phyloP scores from a whole-genome alignment of 1,140 invertebrate species.

The Microvelia longipes region DNA sequence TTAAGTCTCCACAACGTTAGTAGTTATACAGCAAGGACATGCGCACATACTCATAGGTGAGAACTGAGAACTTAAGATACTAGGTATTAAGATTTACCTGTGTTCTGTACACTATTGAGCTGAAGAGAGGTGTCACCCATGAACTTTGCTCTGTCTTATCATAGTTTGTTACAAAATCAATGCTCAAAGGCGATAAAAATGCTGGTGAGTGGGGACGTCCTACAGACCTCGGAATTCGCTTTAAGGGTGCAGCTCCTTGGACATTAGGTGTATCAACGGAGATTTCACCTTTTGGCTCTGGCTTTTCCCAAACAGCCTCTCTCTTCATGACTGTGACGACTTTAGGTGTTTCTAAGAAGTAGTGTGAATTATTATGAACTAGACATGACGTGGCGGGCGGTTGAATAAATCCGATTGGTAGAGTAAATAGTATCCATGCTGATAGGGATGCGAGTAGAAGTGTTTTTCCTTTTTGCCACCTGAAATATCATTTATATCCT shows the following conservation, averaged over 20 bases:
- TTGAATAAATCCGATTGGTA: constrained; percentile 86
- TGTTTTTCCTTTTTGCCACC: constrained; percentile 71
- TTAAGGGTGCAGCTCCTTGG: background rate
- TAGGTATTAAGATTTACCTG: no score
- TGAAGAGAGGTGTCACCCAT: constrained; percentile 83
- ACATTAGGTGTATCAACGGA: background rate
- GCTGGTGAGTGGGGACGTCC: constrained; percentile 17
- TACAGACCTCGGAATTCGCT: constrained; percentile 3
- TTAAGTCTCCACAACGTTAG: no score
- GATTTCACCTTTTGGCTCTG: background rate
- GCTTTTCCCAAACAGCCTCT: constrained; percentile 13
- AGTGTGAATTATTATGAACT: constrained; percentile 53
- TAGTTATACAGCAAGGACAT: no score
- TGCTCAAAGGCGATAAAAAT: constrained; percentile 57
- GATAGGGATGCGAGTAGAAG: constrained; percentile 79
- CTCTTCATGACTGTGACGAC: constrained; percentile 24
- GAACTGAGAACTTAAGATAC: no score
- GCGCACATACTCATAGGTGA: no score
- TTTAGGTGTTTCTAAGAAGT: constrained; percentile 34
- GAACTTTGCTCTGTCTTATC: constrained; percentile 51
- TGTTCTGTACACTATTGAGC: constrained; percentile 73
- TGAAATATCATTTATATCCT: constrained; percentile 27
- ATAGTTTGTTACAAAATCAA: constrained; percentile 68
- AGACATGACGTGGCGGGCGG: constrained; percentile 81
- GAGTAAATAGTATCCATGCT: constrained; percentile 92